phyloP scores from a whole-genome alignment of 2,113 vertebrate species.

The Caranx melampygus region DNA sequence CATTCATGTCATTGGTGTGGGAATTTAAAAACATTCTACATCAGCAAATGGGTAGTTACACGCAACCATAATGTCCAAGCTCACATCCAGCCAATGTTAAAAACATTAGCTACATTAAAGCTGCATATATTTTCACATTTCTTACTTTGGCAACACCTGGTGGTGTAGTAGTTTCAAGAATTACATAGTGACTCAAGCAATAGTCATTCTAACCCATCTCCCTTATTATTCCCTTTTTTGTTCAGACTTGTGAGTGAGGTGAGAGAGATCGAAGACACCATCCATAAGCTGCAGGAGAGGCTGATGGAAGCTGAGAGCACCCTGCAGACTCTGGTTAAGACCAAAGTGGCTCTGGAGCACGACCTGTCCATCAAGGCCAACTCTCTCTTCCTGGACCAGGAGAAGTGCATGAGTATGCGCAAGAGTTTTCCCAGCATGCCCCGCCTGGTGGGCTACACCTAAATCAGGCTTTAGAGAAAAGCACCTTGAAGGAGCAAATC shows the following conservation, averaged over 20 bases:
- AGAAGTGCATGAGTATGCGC: constrained; percentile 95
- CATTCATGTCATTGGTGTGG: too few relatives aligned
- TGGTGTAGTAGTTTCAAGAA: not conserved
- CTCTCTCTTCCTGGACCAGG: constrained; percentile 93
- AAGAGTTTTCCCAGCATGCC: constrained; percentile 90
- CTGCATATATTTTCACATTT: not conserved
- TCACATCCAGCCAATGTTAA: too few relatives aligned
- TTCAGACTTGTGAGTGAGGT: constrained; percentile 91
- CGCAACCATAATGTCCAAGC: too few relatives aligned
- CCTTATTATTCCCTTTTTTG: not conserved
- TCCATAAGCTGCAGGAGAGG: constrained; percentile 87
- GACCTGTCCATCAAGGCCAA: constrained; percentile 93
- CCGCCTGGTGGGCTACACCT: constrained; percentile 88
- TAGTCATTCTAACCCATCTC: too few relatives aligned
- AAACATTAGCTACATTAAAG: too few relatives aligned
- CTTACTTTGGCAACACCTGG: not conserved
- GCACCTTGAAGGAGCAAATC: not conserved
- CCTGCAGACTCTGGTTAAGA: constrained; percentile 88
- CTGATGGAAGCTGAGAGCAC: constrained; percentile 88
- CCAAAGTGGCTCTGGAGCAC: constrained; percentile 89
- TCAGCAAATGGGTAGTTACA: too few relatives aligned
- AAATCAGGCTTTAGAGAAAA: constrained; percentile 18
- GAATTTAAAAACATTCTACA: too few relatives aligned
- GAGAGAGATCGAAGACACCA: constrained; percentile 89
- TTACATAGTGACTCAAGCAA: too few relatives aligned